A percentile compares a stretch with the other conserved stretches of the same genome.
These are phyloP conservation scores for Teleogryllus oceanicus DNA, from an alignment of 2,888 invertebrate genomes.

Conservation along the genomic window DNA sequence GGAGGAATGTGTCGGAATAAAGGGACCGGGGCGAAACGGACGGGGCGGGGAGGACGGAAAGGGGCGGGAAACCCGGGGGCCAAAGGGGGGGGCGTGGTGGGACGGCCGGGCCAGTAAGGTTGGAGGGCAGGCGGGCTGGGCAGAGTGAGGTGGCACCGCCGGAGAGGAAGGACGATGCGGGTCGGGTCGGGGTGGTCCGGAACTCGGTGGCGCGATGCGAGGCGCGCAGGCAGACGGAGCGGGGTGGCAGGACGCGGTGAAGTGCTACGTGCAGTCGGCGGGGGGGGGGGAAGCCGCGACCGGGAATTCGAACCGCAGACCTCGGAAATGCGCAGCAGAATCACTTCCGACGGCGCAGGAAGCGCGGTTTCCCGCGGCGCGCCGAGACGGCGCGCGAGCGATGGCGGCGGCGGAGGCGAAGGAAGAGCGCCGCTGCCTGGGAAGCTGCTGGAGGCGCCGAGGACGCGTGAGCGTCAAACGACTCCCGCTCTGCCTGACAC, in stretches of 20 bases:
- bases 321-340: neutral
- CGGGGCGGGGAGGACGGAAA: no score
- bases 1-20: no score
- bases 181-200: neutral
- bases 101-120: no score
- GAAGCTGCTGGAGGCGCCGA: neutral
- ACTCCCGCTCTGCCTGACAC: no score
- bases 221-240: neutral
- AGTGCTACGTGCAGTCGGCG: no score
- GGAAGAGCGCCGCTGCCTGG: neutral
- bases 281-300: neutral
- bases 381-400: neutral
- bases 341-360: neutral
- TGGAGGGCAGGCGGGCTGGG: no score
- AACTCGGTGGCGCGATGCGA: neutral
- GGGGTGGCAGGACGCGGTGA: no score
- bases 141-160: no score
- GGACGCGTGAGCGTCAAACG: neutral
- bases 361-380: neutral
- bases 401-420: neutral
- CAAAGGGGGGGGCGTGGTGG: no score
- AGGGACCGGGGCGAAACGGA: no score
- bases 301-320: slow-evolving; percentile 12
- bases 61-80: no score
- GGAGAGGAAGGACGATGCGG: no score